These are phyloP conservation scores for Polylopha cassiicola DNA, from an alignment of 2,888 invertebrate genomes.

Conservation along the genomic window DNA sequence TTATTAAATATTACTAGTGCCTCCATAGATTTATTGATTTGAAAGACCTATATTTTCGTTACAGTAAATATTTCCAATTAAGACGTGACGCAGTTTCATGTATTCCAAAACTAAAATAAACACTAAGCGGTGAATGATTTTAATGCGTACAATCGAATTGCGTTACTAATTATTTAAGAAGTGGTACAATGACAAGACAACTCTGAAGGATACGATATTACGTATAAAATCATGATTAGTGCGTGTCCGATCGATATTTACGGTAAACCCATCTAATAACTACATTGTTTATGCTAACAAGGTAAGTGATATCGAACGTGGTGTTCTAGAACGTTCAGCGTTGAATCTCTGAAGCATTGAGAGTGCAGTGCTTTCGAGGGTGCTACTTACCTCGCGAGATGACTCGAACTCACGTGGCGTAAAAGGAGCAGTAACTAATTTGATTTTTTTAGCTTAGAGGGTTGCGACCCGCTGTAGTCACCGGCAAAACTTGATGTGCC, in stretches of 20 bases:
- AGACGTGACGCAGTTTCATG: too few species aligned
- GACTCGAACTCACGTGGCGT: constrained; percentile 7
- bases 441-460: constrained; percentile 31
- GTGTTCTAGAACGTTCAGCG: constrained; percentile 48
- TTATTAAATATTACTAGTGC: constrained; percentile 18
- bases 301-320: constrained; percentile 44
- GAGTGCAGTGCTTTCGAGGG: constrained; percentile 35
- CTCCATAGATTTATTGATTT: constrained; percentile 14
- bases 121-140: too few species aligned
- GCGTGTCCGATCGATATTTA: constrained; percentile 51
- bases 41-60: too few species aligned
- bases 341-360: constrained; percentile 45
- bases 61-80: too few species aligned
- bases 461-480: constrained; percentile 59
- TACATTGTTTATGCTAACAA: constrained; percentile 39
- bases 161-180: not conserved
- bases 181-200: not conserved
- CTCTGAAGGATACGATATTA: constrained; percentile 14
- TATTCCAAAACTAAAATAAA: too few species aligned
- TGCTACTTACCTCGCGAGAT: constrained; percentile 32
- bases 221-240: constrained; percentile 33
- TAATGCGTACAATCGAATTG: too few species aligned
- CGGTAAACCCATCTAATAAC: constrained; percentile 33
- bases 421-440: constrained; percentile 2
- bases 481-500: constrained; percentile 67